Base-by-base conservation (phyloP, 2,888 invertebrate species). In the Cynaeus angustus region DNA sequence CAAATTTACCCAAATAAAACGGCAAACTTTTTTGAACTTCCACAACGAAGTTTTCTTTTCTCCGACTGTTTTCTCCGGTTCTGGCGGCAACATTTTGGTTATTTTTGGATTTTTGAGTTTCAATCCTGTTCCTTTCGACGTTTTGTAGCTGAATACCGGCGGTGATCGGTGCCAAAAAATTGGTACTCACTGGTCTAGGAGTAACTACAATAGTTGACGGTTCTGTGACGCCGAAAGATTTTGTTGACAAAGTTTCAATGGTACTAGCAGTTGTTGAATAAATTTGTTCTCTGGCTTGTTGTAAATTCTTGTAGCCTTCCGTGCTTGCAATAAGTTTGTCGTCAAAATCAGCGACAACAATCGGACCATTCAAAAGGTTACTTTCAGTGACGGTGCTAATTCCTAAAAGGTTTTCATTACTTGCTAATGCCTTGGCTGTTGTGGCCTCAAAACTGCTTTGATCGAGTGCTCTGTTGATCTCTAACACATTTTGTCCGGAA, bases 1-100 rank as follows among this genome's bases (percentile, higher is more conserved):
- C 86, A 10, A 87, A 82, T 77, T 84, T 84, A 1, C 84, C 85
- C 30, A 84, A 77, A 75, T 88, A 88, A 66, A 88, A 82, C 0
- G 89, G 89, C 12, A 91, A 84, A 0, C 91, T 91, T 81, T 91
- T 86, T 77, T 91, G 91, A 2, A 92, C 83, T 84, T 92, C 91
- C 0, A 92, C 90, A 33, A 87, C 82, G 0, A 85, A 86, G 67
- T 83, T 85, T 7, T 87, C 84, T 50, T 85, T 85, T 10, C 46
- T 45, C 4, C 6, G n/a, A 45, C 14, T 16, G 8, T 28, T 1
- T 46, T 33, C 10, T 0, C 43, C n/a, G n/a, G n/a, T n/a, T n/a
- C n/a, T 43, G 7, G 10, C 3, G 48, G 48, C 48, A 0, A 48
- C 43, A 1, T 10, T 4, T 43, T 4, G 43, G 7, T 12, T 43